phyloP scores from a whole-genome alignment of 1,140 invertebrate species.

The Centruroides vittatus region DNA sequence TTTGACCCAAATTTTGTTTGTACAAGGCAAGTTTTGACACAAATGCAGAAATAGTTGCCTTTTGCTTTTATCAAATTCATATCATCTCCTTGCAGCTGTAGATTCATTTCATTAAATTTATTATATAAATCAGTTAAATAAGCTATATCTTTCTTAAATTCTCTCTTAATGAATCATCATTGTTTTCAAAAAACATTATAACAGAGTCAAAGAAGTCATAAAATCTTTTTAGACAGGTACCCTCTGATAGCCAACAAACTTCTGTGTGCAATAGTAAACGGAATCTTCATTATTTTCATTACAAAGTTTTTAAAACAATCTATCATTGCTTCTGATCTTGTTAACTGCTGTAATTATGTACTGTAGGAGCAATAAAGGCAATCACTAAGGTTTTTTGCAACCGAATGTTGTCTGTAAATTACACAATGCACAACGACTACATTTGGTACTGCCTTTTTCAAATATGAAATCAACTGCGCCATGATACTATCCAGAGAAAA shows the following conservation, averaged over 20 bases:
- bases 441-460: conserved; percentile 22
- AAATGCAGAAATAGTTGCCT: conserved; percentile 9
- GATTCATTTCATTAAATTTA: no score
- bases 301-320: neutral
- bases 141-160: no score
- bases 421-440: conserved; percentile 11
- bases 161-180: no score
- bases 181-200: no score
- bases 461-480: conserved; percentile 20
- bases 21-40: conserved; percentile 12
- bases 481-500: conserved; percentile 21
- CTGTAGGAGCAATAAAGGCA: neutral
- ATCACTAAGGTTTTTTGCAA: conserved; percentile 8
- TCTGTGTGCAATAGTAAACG: neutral
- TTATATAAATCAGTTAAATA: no score
- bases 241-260: conserved; percentile 1
- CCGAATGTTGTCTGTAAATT: conserved; percentile 12
- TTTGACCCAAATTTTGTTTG: no score
- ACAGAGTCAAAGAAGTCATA: neutral
- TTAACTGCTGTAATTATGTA: neutral
- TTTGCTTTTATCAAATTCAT: conserved; percentile 16
- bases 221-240: neutral
- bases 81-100: neutral
- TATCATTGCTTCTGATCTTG: neutral
- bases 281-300: neutral